Conservation (phyloP, 1,140 invertebrate genomes). For the Proales similis region DNA sequence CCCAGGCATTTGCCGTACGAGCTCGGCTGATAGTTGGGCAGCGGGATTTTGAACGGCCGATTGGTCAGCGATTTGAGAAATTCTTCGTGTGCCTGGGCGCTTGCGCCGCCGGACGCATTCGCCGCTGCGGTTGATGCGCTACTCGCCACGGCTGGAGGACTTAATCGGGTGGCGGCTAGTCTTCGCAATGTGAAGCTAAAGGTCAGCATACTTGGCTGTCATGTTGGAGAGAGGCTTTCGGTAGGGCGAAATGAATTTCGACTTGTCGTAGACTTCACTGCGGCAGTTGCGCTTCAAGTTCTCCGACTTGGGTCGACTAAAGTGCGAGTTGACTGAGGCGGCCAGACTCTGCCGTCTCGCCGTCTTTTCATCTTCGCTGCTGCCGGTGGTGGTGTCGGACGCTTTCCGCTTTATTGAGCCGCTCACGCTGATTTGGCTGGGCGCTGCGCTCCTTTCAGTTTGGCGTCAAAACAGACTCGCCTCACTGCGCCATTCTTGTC, state of each 20-base stretch:
- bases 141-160: neutral
- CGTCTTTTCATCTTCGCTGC: constrained; percentile 2
- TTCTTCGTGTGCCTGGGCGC: neutral
- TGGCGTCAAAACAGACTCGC: neutral
- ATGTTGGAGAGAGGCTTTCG: constrained; percentile 10
- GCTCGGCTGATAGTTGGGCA: constrained; percentile 45
- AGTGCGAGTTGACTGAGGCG: neutral
- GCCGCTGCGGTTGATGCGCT: neutral
- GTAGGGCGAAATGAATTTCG: constrained; percentile 29
- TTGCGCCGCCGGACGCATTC: neutral
- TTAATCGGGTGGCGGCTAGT: neutral
- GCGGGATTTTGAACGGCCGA: constrained; percentile 36
- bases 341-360: neutral
- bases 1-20: constrained; percentile 63
- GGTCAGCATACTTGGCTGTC: neutral
- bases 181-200: neutral
- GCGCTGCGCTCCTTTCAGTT: constrained; percentile 37
- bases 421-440: constrained; percentile 3
- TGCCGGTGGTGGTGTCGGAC: constrained; percentile 24
- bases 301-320: constrained; percentile 9
- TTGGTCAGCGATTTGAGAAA: constrained; percentile 30
- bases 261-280: constrained; percentile 32
- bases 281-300: constrained; percentile 18
- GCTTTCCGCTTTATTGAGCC: constrained; percentile 6
- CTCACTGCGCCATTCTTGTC: neutral